Evolutionary conservation across 2,797 vertebrate genomes (phyloP), one percentile per base, ranked within the genome.

Genomic region (Pseudomugil gertrudae): DNA sequence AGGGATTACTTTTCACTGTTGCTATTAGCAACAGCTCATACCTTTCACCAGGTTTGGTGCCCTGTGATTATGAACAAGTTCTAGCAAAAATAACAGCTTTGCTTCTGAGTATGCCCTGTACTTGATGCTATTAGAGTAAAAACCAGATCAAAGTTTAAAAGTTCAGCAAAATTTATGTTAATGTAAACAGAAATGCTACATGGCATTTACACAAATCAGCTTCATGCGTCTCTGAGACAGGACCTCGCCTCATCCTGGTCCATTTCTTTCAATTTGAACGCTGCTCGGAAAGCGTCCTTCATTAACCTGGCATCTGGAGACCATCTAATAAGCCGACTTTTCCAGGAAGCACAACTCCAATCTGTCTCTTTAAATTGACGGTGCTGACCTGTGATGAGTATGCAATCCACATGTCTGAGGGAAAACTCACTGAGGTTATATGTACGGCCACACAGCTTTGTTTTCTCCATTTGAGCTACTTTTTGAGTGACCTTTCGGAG

Each of bases 221-320:
- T 61, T 24, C 15, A 40, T 71, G 33, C 27, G 26, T 69, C 50
- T 51, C 58, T 43, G 66, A 61, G 59, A 57, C 56, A 61, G 75
- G 67, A 26, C 29, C 48, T 13, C 5, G 48, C 30, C 57, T 35
- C 61, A 68, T 47, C 50, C 56, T 35, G 54, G 62, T 80, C 69
- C 63, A 74, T 38, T 54, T 78, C 60, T 67, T 71, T 56, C 50
- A 66, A 79, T 83, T 66, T 80, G 68, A 87, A 80, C 55, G 65
- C 69, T 60, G 66, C 72, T 84, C 48, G 45, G 81, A 74, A 78
- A 86, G 40, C 66, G 60, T 69, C 80, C 69, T 84, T 87, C 74
- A 88, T 92, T 90, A 90, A 79, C 77, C 79, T 71, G 72, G 72
- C 80, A 81, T 87, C 84, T 78, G 79, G 81, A 88, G 68, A 72